A percentile compares a stretch with the other conserved stretches of the same genome.
Conservation (phyloP, 2,113 vertebrate species). For the Sphyrna mokarran region DNA sequence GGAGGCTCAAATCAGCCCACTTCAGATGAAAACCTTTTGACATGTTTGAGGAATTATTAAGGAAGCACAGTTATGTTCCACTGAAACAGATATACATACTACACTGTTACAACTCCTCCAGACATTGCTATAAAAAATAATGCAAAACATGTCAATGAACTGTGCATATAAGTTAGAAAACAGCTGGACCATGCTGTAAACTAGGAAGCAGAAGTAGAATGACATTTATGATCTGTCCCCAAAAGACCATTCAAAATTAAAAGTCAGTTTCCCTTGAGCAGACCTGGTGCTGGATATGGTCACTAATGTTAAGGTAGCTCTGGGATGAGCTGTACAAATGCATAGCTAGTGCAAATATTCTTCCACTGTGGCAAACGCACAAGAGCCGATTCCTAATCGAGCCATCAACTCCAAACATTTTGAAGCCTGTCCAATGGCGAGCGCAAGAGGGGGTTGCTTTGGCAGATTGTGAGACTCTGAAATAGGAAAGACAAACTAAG, state of each 20-base stretch:
- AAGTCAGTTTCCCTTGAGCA: constrained; percentile 60
- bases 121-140: constrained; percentile 36
- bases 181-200: constrained; percentile 89
- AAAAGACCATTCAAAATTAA: constrained; percentile 53
- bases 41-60: constrained; percentile 26
- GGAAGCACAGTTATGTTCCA: constrained; percentile 39
- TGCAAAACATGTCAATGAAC: constrained; percentile 55
- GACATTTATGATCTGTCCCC: constrained; percentile 71
- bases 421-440: constrained; percentile 87
- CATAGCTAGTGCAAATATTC: constrained; percentile 94
- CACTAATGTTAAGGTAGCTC: constrained; percentile 41
- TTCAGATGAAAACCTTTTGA: constrained; percentile 11
- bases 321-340: constrained; percentile 50
- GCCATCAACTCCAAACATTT: constrained; percentile 97
- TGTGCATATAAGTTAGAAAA: constrained; percentile 65
- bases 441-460: constrained; percentile 94
- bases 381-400: constrained; percentile 86
- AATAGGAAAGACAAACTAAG: constrained; percentile 18
- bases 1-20: neutral
- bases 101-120: constrained; percentile 30
- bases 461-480: constrained; percentile 96
- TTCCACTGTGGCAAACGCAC: constrained; percentile 92
- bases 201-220: constrained; percentile 81
- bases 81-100: constrained; percentile 34
- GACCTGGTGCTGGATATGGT: constrained; percentile 53